Evolutionary conservation across 2,113 vertebrate species (phyloP).

Genomic region (Mirounga angustirostris): DNA sequence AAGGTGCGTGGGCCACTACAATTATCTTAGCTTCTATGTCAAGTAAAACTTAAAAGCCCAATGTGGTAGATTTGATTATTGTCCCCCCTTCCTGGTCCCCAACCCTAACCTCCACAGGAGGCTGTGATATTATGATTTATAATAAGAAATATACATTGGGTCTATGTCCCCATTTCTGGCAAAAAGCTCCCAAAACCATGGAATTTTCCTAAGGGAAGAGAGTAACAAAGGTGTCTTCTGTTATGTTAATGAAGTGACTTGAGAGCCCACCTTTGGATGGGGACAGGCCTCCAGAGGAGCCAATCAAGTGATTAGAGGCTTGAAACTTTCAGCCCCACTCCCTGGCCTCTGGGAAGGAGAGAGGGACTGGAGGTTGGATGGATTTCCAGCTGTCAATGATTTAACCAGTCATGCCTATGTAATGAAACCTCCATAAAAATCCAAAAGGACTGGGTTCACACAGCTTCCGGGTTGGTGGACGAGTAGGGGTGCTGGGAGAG

Average conservation of each 20-base stretch:
- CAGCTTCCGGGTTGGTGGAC: background rate
- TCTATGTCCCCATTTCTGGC: background rate
- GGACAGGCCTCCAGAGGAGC: background rate
- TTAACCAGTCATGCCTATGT: background rate
- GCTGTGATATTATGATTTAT: background rate
- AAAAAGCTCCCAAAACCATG: background rate
- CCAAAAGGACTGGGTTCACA: background rate
- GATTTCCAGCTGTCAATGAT: background rate
- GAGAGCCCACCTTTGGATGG: background rate
- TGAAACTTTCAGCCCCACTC: background rate
- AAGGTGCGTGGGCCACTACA: accelerated
- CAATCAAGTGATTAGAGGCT: background rate
- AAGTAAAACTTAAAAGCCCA: background rate
- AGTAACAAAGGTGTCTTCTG: background rate
- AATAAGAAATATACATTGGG: background rate
- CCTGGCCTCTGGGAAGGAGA: background rate
- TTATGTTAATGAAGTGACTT: background rate
- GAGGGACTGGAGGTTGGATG: background rate
- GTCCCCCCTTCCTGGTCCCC: background rate
- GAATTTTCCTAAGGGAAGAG: background rate
- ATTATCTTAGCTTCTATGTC: background rate
- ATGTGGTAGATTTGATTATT: background rate
- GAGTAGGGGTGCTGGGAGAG: background rate
- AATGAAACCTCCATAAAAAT: background rate
- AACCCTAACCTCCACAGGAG: background rate